Evolutionary conservation across 2,113 vertebrate species (phyloP).

Genomic region (Suncus etruscus): DNA sequence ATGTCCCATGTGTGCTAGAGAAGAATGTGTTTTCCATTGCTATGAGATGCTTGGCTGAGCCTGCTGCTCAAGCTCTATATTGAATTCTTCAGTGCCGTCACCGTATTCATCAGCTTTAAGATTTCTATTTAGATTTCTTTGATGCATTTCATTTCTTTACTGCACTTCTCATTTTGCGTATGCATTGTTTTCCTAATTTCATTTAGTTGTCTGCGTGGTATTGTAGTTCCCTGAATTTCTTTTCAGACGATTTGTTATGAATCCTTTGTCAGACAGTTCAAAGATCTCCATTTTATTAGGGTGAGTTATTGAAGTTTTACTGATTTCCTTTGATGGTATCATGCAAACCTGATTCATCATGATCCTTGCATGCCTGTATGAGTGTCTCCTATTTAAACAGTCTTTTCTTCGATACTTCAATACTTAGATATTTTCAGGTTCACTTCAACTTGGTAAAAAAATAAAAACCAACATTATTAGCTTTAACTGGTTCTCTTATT

Average conservation of each 20-base stretch:
- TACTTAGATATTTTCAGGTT: background rate
- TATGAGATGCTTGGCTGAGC: background rate
- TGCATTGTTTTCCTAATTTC: background rate
- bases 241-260: background rate
- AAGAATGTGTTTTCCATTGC: too few species aligned
- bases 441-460: background rate
- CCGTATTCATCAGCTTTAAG: background rate
- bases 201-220: background rate
- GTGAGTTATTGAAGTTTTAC: background rate
- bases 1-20: background rate
- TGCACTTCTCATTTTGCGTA: background rate
- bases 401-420: background rate
- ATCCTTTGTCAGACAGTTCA: background rate
- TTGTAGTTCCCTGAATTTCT: background rate
- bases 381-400: background rate
- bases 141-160: background rate
- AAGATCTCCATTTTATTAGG: background rate
- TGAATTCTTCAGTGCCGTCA: background rate
- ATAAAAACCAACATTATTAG: background rate
- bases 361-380: background rate
- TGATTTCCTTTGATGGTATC: background rate
- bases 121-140: background rate
- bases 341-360: background rate
- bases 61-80: slow-evolving; percentile 3
- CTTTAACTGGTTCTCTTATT: background rate